Percentiles rank a stretch among this genome's conserved stretches.
These are phyloP conservation scores for Entomobrya multifasciata DNA, from an alignment of 2,888 invertebrate genomes.

Conservation along the genomic window DNA sequence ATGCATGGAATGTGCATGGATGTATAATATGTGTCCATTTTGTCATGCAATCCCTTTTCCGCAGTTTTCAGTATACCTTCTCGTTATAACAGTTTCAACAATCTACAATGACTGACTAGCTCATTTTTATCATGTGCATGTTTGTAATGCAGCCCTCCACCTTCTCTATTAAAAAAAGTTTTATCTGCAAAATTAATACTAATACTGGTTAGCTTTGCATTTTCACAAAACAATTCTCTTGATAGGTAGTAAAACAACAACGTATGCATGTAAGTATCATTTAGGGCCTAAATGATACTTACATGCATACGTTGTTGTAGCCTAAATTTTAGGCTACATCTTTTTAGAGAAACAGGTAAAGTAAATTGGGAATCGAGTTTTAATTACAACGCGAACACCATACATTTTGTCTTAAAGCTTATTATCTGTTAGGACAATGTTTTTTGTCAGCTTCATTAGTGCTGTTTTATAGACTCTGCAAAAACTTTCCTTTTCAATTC, in stretches of 20 bases:
- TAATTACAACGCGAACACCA: constrained; percentile 20
- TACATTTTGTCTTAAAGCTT: neutral
- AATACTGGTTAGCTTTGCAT: neutral
- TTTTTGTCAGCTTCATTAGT: constrained; percentile 13
- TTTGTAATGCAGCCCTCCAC: too few species aligned
- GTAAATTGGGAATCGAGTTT: constrained; percentile 1
- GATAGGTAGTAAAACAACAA: neutral
- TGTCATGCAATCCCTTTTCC: constrained; percentile 36
- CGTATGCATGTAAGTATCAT: neutral
- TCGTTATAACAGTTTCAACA: neutral
- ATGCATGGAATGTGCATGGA: neutral
- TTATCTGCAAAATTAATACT: neutral
- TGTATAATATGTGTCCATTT: constrained; percentile 10
- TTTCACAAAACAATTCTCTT: neutral
- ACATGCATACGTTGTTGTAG: neutral
- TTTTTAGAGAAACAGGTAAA: neutral
- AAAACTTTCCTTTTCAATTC: neutral
- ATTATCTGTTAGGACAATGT: neutral
- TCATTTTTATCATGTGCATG: too few species aligned
- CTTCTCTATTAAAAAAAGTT: neutral
- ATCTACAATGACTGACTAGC: neutral
- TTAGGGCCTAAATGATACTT: neutral
- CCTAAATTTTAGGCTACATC: neutral
- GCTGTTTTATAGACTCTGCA: neutral
- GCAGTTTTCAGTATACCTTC: neutral